A percentile compares a stretch with the other conserved stretches of the same genome.
phyloP scores from a whole-genome alignment of 2,113 vertebrate species.

The Centropristis striata region DNA sequence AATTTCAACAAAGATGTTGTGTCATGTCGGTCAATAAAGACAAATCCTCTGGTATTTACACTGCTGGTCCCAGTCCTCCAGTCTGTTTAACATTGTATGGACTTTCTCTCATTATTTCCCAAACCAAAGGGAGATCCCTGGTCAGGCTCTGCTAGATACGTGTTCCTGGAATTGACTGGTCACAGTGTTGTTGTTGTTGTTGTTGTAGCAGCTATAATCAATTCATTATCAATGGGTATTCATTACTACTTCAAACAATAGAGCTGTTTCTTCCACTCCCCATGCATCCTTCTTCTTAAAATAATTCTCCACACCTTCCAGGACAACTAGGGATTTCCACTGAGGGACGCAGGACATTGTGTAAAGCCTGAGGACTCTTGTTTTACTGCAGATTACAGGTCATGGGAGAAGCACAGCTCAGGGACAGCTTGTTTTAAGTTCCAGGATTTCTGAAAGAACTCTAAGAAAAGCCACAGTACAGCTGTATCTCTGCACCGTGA shows the following conservation, averaged over 20 bases:
- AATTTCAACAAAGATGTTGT: background rate
- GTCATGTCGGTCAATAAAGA: background rate
- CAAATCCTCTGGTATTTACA: background rate
- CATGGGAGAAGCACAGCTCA: background rate
- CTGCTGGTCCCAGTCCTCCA: background rate
- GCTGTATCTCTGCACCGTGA: background rate
- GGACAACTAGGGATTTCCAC: background rate
- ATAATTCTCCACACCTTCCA: background rate
- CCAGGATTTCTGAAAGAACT: too few species aligned
- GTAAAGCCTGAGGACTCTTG: background rate
- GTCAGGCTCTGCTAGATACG: background rate
- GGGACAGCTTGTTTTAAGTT: background rate
- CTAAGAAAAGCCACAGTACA: background rate
- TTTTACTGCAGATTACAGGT: background rate
- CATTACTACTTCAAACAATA: background rate
- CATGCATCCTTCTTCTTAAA: background rate
- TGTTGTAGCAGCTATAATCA: background rate
- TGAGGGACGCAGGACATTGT: background rate
- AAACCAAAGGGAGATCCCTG: background rate
- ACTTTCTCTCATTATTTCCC: background rate
- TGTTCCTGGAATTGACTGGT: background rate
- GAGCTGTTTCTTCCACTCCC: background rate
- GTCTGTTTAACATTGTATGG: background rate
- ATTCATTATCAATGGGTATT: background rate
- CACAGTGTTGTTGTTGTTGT: accelerated